phyloP scores from a whole-genome alignment of 2,113 vertebrate species.

The Mustela nigripes region DNA sequence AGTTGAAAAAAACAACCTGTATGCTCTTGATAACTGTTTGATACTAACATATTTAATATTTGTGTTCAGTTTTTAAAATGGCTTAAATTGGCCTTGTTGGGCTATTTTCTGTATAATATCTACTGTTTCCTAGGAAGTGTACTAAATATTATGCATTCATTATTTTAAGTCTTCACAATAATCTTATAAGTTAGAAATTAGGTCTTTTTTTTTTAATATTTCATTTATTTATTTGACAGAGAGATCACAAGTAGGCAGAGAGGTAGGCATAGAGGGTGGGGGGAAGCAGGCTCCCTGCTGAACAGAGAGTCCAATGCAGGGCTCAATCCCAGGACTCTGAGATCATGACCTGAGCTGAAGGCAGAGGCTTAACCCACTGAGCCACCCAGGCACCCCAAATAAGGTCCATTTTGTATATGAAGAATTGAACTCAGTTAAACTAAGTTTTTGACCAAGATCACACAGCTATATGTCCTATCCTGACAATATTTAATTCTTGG shows the following conservation, averaged over 20 bases:
- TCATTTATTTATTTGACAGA: too few species aligned
- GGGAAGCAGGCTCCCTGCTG: too few species aligned
- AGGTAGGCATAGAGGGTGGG: too few species aligned
- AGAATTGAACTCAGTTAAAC: neutral
- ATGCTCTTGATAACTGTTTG: neutral
- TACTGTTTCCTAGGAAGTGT: neutral
- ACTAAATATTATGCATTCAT: neutral
- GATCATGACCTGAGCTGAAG: too few species aligned
- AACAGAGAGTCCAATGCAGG: too few species aligned
- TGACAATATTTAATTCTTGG: neutral
- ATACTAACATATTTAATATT: neutral
- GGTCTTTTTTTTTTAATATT: neutral
- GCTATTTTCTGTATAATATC: neutral
- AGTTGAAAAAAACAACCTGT: neutral
- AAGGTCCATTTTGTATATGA: neutral
- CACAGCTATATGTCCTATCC: neutral
- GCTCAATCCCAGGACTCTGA: too few species aligned
- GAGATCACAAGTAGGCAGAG: too few species aligned
- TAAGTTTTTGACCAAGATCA: neutral
- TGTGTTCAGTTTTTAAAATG: conserved; percentile 16
- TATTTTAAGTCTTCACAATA: neutral
- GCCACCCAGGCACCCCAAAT: neutral
- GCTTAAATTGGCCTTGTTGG: neutral
- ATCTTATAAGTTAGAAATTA: neutral
- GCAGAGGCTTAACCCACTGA: too few species aligned